Percentiles rank a stretch among this genome's conserved stretches.
phyloP scores from a whole-genome alignment of 2,888 invertebrate genomes.

The Pachydiplax longipennis region DNA sequence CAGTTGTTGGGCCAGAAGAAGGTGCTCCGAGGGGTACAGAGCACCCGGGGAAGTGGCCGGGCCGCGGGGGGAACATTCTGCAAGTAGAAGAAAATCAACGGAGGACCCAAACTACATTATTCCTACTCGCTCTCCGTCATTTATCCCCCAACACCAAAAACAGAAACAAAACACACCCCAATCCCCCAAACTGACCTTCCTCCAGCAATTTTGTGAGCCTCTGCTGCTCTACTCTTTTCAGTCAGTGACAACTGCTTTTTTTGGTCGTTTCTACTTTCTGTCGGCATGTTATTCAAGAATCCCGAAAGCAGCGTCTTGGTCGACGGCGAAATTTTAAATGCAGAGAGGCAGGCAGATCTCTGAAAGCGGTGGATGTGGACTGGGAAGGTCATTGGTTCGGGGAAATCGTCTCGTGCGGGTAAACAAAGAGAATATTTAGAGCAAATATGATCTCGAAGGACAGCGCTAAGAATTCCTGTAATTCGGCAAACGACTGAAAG shows the following conservation, averaged over 20 bases:
- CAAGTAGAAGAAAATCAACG: constrained; percentile 44
- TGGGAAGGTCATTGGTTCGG: background rate
- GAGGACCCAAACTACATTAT: constrained; percentile 13
- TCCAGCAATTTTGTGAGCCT: constrained; percentile 45
- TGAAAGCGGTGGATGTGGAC: background rate
- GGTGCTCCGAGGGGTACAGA: constrained; percentile 39
- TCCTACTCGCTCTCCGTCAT: constrained; percentile 20
- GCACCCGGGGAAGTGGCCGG: constrained; percentile 31
- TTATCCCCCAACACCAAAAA: constrained; percentile 1
- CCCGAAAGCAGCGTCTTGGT: constrained; percentile 2
- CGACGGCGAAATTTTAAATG: background rate
- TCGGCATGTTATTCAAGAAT: background rate
- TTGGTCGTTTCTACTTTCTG: background rate
- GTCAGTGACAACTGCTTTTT: constrained; percentile 24
- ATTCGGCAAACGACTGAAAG: too few species aligned
- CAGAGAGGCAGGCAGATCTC: constrained; percentile 16
- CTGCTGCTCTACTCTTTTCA: constrained; percentile 33
- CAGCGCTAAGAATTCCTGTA: too few species aligned
- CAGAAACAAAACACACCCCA: background rate
- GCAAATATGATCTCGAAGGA: too few species aligned
- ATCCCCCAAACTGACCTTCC: constrained; percentile 23
- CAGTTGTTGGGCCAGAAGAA: constrained; percentile 42
- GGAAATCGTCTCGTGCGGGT: background rate
- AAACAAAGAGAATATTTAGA: too few species aligned
- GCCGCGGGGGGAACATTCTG: constrained; percentile 43